Evolutionary conservation across 2,888 invertebrate species (phyloP).

Genomic region (Villa cingulata): DNA sequence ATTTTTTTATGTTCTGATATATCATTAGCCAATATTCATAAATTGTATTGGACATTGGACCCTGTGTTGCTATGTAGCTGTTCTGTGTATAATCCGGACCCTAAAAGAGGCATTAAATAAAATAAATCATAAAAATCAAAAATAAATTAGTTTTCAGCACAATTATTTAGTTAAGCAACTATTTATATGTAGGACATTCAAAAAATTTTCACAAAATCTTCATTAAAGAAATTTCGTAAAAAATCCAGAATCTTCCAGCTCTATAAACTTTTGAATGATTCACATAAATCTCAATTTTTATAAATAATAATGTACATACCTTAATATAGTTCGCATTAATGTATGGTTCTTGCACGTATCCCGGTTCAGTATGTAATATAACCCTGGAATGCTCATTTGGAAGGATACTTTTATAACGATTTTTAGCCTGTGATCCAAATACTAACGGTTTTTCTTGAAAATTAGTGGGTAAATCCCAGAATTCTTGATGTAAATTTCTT

Average conservation of each 20-base stretch:
- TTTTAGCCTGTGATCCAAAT: constrained; percentile 77
- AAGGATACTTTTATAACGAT: constrained; percentile 78
- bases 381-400: constrained; percentile 83
- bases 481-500: constrained; percentile 68
- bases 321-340: constrained; percentile 91
- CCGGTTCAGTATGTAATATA: constrained; percentile 44
- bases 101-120: constrained; percentile 37
- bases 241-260: too few relatives aligned
- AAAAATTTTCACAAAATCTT: too few relatives aligned
- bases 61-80: constrained; percentile 85
- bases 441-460: constrained; percentile 82
- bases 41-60: constrained; percentile 78
- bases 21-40: constrained; percentile 88
- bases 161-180: too few relatives aligned
- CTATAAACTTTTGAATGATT: too few relatives aligned
- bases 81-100: constrained; percentile 79
- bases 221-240: too few relatives aligned
- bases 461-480: constrained; percentile 89
- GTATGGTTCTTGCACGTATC: constrained; percentile 52
- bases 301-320: constrained; percentile 38
- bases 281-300: too few relatives aligned
- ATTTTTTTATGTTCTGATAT: constrained; percentile 39
- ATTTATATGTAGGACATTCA: too few relatives aligned
- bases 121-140: not conserved
- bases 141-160: not conserved